Base-by-base conservation (phyloP, 2,113 vertebrate species). In the Seriola rivoliana region DNA sequence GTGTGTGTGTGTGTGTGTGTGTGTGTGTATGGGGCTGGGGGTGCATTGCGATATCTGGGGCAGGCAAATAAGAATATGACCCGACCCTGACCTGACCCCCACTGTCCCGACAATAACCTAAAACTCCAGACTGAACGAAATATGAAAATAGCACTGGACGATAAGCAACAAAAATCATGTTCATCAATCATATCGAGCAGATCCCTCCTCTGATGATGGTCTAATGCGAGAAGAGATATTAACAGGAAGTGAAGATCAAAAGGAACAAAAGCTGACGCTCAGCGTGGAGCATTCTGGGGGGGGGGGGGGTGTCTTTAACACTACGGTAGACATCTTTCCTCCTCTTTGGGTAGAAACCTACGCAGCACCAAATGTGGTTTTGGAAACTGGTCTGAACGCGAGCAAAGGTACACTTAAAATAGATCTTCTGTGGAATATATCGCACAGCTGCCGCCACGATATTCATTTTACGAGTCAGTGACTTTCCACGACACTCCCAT, bases 11-110 rank as follows among this genome's bases (percentile, higher is more conserved):
- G 29, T 29, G 29, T 29, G 29, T 29, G 29, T 29, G 29, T 29
- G 13, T 57, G 8, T 42, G 17, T 44, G 6, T 38, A 0, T 63
- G 34, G 17, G 11, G 13, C 16, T 46, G 7, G 46, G 34, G 64
- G 54, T 12, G 66, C 16, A 71, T 36, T 40, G 55, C 3, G 23
- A 66, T 13, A 65, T 60, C 14, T 54, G 21, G 68, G 54, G 13
- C 25, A 17, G 36, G 40, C 44, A 68, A 64, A 76, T 64, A 70
- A 82, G 57, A 81, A 42, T 46, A 71, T 71, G 68, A 75, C 60
- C 71, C 80, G 68, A 84, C 70, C 71, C 71, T 79, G 79, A 68
- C 67, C 6, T 36, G 34, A 36, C 34, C 34, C 48, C 34, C 58
- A 11, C 1, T n/a, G 34, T 50, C 71, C 46, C 32, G 64, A 42